Evolutionary conservation across 2,113 vertebrate genomes (phyloP), one percentile per base, ranked within the genome.

Genomic region (Crypturellus undulatus): DNA sequence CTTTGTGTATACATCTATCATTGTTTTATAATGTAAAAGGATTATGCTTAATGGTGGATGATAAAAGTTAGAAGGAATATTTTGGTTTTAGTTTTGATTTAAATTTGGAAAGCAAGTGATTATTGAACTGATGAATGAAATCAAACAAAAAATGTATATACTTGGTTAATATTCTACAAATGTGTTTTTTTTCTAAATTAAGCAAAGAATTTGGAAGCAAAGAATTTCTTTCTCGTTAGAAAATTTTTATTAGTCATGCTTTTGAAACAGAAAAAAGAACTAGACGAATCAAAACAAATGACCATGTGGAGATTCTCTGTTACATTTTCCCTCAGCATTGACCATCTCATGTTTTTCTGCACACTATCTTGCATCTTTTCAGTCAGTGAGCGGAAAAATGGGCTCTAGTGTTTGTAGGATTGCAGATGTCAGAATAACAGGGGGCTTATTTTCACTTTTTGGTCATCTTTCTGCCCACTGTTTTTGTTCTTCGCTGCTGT

Each of bases 51-150:
- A 26, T 77, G 9, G 6, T 76, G 12, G 18, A 7, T 60, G 18
- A 38, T 81, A 85, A 91, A 89, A 94, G 80, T 67, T 28, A 25
- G 60, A 54, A 85, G 43, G 12, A 90, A 6, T 93, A 86, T 73
- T 68, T 89, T n/a, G 0, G 3, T 83, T 85, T 60, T 42, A 7
- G 28, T 80, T 15, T 4, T 54, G 16, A 30, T 78, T 43, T 69
- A 86, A 30, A 40, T 83, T 90, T 92, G 43, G 24, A 60, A 89
- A 36, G 34, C 0, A 0, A 67, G 30, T 71, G 14, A 11, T 69
- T 32, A 68, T 83, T 71, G 12, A 49, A 49, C 49, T 49, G 49
- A 49, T 49, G 21, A 64, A 47, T 47, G 24, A 75, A 88, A 69
- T 32, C 3, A 68, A 56, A 22, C 7, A 83, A 83, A 47, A 91